Evolutionary conservation across 64 coral and sea anemone genomes (phyloP).

Genomic region (Trachythela sp.): DNA sequence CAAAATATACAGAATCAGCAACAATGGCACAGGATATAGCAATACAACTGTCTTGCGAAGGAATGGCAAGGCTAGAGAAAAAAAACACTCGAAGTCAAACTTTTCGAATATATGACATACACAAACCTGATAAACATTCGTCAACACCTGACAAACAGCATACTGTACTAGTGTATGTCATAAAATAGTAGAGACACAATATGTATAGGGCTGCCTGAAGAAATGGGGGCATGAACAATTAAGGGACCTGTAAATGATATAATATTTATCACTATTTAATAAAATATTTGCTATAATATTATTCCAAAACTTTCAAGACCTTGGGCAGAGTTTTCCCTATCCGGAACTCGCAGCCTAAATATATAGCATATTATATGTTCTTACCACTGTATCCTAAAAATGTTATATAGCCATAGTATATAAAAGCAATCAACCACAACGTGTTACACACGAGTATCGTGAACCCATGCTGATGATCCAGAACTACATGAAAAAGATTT

Average conservation of each 20-base stretch:
- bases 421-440: slow-evolving; percentile 82
- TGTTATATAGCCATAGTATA: slow-evolving; percentile 95
- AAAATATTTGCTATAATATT: no score
- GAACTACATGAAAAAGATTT: slow-evolving; percentile 61
- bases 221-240: background rate
- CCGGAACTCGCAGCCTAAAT: no score
- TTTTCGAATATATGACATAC: background rate
- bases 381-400: slow-evolving; percentile 97
- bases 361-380: no score
- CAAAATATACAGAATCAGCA: background rate
- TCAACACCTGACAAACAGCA: no score
- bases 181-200: no score
- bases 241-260: no score
- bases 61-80: background rate
- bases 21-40: background rate
- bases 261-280: no score
- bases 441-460: slow-evolving; percentile 78
- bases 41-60: background rate
- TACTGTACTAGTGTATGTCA: no score
- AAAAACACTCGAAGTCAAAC: background rate
- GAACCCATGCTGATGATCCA: slow-evolving; percentile 76
- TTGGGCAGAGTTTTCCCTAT: no score
- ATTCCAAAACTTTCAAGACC: no score
- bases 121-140: background rate
- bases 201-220: no score